Evolutionary conservation across 2,888 invertebrate species (phyloP).

Genomic region (Eristalinus sepulchralis): DNA sequence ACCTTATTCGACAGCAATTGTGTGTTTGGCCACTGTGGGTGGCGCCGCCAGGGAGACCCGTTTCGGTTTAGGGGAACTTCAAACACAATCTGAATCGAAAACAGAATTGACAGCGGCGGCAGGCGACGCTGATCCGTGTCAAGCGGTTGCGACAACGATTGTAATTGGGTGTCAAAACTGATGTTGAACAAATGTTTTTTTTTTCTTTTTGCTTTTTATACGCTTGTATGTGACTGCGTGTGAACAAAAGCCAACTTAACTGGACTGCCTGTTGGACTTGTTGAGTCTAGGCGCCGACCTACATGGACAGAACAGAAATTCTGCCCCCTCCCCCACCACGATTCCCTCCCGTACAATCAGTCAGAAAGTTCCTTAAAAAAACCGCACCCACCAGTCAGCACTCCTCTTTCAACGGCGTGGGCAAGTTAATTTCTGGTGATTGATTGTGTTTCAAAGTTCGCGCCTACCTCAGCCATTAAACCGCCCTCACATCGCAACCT

Average conservation of each 20-base stretch:
- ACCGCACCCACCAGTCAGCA: too few species aligned
- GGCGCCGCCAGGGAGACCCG: neutral
- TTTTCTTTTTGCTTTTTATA: neutral
- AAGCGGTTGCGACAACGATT: neutral
- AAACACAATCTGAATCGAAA: neutral
- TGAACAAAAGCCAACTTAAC: too few species aligned
- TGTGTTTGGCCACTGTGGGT: neutral
- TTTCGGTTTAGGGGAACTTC: neutral
- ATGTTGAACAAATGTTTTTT: neutral
- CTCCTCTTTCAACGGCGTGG: neutral
- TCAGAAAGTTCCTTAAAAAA: too few species aligned
- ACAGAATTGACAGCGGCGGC: neutral
- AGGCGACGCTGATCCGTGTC: neutral
- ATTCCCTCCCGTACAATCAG: too few species aligned
- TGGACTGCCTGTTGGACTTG: too few species aligned
- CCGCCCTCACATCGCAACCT: neutral
- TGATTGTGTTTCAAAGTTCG: constrained; percentile 17
- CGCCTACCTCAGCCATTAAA: constrained; percentile 16
- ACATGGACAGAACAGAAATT: too few species aligned
- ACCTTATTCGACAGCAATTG: neutral
- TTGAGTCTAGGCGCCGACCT: too few species aligned
- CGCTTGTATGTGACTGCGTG: too few species aligned
- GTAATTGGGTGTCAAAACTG: neutral
- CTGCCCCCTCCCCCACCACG: too few species aligned
- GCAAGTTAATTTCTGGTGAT: constrained; percentile 5